These are phyloP conservation scores for Colletes collaris DNA, from an alignment of 2,888 invertebrate species.

Conservation along the genomic window DNA sequence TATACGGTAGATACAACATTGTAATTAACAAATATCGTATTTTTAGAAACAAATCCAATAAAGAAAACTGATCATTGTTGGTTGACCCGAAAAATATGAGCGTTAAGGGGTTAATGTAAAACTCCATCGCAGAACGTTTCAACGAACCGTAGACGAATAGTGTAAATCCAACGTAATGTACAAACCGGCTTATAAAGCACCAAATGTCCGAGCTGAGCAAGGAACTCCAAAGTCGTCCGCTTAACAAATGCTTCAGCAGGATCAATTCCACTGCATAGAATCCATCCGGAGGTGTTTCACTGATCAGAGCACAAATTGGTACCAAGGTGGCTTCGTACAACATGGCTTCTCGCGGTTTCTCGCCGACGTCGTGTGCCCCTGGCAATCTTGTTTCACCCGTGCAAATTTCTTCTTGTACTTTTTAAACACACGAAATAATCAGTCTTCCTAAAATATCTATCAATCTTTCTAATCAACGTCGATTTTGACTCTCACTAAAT, in stretches of 20 bases:
- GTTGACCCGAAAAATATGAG: too few relatives aligned
- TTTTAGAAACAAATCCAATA: too few relatives aligned
- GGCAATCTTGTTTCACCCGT: conserved; percentile 64
- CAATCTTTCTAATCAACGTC: neutral
- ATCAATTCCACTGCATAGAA: conserved; percentile 70
- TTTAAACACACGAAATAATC: neutral
- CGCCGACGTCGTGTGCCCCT: conserved; percentile 45
- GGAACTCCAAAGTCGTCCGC: conserved; percentile 74
- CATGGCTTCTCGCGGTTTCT: conserved; percentile 49
- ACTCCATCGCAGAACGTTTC: too few relatives aligned
- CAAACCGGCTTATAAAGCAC: conserved; percentile 76
- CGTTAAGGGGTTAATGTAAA: too few relatives aligned
- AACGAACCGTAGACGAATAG: too few relatives aligned
- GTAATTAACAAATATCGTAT: too few relatives aligned
- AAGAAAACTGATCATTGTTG: too few relatives aligned
- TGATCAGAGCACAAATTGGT: conserved; percentile 68
- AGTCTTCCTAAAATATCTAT: neutral
- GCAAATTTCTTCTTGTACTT: conserved; percentile 73
- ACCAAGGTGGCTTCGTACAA: conserved; percentile 77
- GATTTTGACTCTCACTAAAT: too few relatives aligned
- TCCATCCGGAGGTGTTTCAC: conserved; percentile 65
- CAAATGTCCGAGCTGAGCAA: conserved; percentile 76
- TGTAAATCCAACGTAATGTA: neutral
- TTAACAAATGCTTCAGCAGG: conserved; percentile 76
- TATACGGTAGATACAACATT: too few relatives aligned